Conservation (phyloP, 1,140 invertebrate genomes). For the Apis cerana region DNA sequence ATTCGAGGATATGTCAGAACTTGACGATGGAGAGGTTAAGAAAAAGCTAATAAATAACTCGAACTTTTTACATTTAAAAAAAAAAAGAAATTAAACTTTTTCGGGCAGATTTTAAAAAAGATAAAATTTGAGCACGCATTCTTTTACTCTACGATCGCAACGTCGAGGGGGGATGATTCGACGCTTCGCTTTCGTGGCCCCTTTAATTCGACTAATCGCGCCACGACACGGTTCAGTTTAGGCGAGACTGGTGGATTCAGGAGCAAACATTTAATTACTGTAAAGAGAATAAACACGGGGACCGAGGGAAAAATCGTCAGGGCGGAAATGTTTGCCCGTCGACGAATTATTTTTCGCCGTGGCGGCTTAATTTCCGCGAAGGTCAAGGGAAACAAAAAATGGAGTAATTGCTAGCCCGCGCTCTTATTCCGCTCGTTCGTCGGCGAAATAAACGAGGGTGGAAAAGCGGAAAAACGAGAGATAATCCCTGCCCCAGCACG, state of each 20-base stretch:
- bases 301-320: not conserved
- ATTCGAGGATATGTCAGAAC: no score
- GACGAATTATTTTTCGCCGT: constrained; percentile 8
- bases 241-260: not conserved
- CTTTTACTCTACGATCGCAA: not conserved
- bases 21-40: no score
- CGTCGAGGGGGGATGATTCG: not conserved
- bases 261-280: constrained; percentile 17
- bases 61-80: no score
- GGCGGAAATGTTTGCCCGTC: not conserved
- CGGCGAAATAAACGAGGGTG: constrained; percentile 4
- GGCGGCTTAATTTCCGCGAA: constrained; percentile 15
- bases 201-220: constrained; percentile 9
- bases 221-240: not conserved
- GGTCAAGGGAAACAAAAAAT: constrained; percentile 19
- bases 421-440: constrained; percentile 7
- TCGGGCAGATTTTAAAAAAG: no score
- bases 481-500: not conserved
- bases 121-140: not conserved
- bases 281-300: constrained; percentile 6
- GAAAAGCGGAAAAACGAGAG: not conserved
- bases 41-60: no score
- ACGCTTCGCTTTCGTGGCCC: not conserved
- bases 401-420: constrained; percentile 5
- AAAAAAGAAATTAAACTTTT: no score